Percentiles rank a stretch among this genome's conserved stretches.
These are phyloP conservation scores for Saimiri boliviensis DNA, from an alignment of 2,113 vertebrate genomes.

Conservation along the genomic window DNA sequence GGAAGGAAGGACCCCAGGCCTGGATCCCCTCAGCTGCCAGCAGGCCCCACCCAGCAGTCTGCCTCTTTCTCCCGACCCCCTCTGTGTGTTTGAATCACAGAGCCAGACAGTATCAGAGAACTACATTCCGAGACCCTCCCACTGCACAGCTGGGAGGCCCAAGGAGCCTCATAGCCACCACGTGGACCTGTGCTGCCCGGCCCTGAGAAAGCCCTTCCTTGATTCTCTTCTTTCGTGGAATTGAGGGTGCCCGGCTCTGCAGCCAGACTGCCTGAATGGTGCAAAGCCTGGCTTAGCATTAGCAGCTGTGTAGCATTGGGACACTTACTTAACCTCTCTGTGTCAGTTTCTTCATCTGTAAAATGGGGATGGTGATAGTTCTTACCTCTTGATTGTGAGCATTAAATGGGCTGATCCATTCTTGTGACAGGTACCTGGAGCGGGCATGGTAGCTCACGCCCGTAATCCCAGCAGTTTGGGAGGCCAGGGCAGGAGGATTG, in stretches of 20 bases:
- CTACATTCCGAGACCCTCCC: neutral
- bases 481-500: no score
- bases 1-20: neutral
- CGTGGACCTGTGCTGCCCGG: neutral
- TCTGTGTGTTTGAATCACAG: neutral
- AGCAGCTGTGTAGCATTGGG: neutral
- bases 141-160: neutral
- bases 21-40: neutral
- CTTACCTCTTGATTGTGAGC: neutral
- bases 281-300: neutral
- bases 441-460: no score
- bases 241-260: neutral
- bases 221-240: neutral
- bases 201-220: neutral
- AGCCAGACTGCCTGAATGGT: neutral
- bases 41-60: neutral
- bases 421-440: neutral
- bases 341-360: neutral
- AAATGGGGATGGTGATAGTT: neutral
- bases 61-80: neutral
- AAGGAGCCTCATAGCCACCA: neutral
- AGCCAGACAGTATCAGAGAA: neutral
- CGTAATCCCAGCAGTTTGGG: no score
- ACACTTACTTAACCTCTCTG: neutral
- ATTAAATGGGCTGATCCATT: neutral